Evolutionary conservation across 2,888 invertebrate species (phyloP), one percentile per base, ranked within the genome.

Genomic region (Monoplex corrugatus): DNA sequence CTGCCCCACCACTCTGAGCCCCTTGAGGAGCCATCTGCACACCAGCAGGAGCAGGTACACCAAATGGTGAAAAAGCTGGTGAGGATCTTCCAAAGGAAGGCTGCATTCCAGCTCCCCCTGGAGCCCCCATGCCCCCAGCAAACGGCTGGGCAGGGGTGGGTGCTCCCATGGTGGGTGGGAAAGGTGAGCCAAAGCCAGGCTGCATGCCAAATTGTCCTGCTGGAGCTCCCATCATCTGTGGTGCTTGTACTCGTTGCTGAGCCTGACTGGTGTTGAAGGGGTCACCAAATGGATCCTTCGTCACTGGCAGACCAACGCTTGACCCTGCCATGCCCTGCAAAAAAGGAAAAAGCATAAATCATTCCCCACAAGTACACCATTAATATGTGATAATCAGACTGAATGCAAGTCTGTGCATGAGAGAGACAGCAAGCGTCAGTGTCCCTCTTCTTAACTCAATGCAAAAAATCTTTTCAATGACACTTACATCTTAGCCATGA

Each of bases 251-350:
- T 16, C 16, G 78, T 19, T 80, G 89, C 28, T 89, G 91, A 23
- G 78, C 87, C 35, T 38, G 28, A n/a, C n/a, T 35, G 40, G 90
- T 45, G 40, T 87, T 72, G 88, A 93, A 93, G 2, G 92, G 93
- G 87, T 89, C 90, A 44, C 91, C 92, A 89, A 93, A 93, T 19
- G 93, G 93, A 87, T 94, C 93, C 75, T n/a, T 87, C 5, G 91
- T 89, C 28, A 91, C 88, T 86, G 93, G 92, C 40, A 92, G 57
- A 23, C 80, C 88, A 78, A 82, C 83, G 63, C 84, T 63, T 44
- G 86, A 50, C 38, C 43, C 38, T 2, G 28, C 43, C 38, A 87
- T 87, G 16, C 75, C 57, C 57, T 50, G 78, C 35, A 82, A 50
- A 78, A 78, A 32, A 23, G 45, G 43, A 50, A 50, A 45, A 43